Evolutionary conservation across 2,888 invertebrate genomes (phyloP).

Genomic region (Leuctra nigra): DNA sequence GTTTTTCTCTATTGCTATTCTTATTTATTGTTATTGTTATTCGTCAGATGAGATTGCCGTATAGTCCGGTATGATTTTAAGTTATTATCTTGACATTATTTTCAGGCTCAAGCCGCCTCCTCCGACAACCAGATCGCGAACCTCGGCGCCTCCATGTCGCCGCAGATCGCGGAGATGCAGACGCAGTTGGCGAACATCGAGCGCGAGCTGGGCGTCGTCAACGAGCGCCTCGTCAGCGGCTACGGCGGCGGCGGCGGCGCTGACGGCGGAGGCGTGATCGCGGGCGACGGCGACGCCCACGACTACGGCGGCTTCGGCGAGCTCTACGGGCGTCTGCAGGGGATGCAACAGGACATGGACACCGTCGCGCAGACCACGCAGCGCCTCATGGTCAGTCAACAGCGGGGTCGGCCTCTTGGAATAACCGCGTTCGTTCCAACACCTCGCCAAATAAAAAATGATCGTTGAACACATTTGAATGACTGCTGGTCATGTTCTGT

Average conservation of each 20-base stretch:
- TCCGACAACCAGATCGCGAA: conserved; percentile 34
- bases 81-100: no score
- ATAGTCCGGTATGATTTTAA: no score
- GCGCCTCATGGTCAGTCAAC: conserved; percentile 46
- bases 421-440: no score
- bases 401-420: no score
- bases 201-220: conserved; percentile 38
- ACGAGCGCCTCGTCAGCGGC: conserved; percentile 33
- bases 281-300: conserved; percentile 30
- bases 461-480: no score
- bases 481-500: no score
- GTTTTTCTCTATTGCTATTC: no score
- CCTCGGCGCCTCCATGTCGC: conserved; percentile 37
- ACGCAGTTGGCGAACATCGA: conserved; percentile 45
- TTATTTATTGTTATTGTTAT: no score
- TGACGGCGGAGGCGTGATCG: neutral
- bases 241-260: neutral
- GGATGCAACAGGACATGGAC: conserved; percentile 42
- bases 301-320: conserved; percentile 34
- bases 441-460: no score
- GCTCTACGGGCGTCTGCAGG: conserved; percentile 39
- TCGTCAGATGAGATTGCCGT: no score
- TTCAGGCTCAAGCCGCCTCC: neutral
- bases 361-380: conserved; percentile 38
- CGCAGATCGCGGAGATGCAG: conserved; percentile 45